Evolutionary conservation across 2,888 invertebrate genomes (phyloP), one percentile per base, ranked within the genome.

Genomic region (Vesta saturnalis): DNA sequence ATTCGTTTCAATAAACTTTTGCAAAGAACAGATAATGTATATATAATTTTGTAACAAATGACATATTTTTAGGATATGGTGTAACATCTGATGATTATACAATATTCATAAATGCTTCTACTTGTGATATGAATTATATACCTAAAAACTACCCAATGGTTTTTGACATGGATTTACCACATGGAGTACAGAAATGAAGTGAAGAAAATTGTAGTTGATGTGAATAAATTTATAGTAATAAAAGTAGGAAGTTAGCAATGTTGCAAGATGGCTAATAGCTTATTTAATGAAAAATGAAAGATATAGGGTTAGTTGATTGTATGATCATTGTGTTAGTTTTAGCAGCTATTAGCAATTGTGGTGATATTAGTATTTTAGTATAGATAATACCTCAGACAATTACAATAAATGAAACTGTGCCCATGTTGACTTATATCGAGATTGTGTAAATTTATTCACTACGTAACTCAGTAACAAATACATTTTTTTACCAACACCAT

Each of bases 101-200:
- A 62, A 91, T 92, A 72, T 95, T 88, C 81, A 90, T 94, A 66
- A 95, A 95, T 83, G 94, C 94, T 57, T 92, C 94, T 30, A 94
- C 92, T 0, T 94, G 94, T 83, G 92, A 93, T 83, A 88, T 93
- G 60, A 91, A 91, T 80, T 94, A 94, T 83, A 86, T 89, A 78
- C 92, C 93, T 18, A 88, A 87, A 74, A 93, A 94, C 85, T 87
- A 88, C 64, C 94, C 94, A 1, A 88, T 95, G 73, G 92, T 94
- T 52, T 94, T 95, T 84, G 95, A 95, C 84, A 85, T 93, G 62
- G 85, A 86, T 43, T 78, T 89, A 73, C 87, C 87, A 60, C 35
- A 23, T 35, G 70, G 70, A 3, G 19, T 62, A 14, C 43, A 56
- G 5, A 70, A 70, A 59, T 21, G 14, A 16, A 49, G 52, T 15